A percentile compares a stretch with the other conserved stretches of the same genome.
Evolutionary conservation across 2,113 vertebrate genomes (phyloP).

Genomic region (Malaclemys terrapin): DNA sequence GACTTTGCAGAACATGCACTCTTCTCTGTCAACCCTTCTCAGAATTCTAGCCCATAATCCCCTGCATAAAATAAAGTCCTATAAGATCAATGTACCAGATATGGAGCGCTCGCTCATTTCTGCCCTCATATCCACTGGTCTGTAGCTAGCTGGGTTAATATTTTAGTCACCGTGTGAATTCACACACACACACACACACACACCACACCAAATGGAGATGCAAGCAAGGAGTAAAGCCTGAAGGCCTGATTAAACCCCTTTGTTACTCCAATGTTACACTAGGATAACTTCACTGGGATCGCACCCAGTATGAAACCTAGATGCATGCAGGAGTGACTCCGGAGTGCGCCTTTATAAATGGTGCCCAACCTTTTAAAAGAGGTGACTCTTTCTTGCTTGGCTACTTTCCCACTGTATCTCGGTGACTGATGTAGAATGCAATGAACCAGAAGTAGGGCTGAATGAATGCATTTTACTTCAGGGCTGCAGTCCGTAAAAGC

Average conservation of each 20-base stretch:
- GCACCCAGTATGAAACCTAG: background rate
- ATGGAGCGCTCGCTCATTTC: background rate
- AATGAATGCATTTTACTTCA: background rate
- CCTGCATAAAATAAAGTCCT: background rate
- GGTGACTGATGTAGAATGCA: fast-evolving
- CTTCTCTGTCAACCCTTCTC: background rate
- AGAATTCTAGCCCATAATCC: background rate
- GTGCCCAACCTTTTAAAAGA: background rate
- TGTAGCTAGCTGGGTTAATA: background rate
- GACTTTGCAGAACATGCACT: background rate
- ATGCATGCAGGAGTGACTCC: background rate
- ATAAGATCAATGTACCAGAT: background rate
- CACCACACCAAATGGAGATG: conserved; percentile 6
- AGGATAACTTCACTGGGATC: background rate
- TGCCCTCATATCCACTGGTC: background rate
- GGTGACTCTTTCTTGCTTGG: background rate
- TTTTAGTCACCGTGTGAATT: background rate
- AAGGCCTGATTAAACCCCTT: background rate
- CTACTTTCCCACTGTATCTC: background rate
- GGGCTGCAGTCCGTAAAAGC: conserved; percentile 1
- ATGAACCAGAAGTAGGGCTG: background rate
- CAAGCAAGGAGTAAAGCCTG: conserved; percentile 7
- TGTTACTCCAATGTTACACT: background rate
- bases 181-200: background rate
- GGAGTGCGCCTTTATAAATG: background rate